Conservation (phyloP, 2,797 vertebrate species). For the Alauda arvensis region DNA sequence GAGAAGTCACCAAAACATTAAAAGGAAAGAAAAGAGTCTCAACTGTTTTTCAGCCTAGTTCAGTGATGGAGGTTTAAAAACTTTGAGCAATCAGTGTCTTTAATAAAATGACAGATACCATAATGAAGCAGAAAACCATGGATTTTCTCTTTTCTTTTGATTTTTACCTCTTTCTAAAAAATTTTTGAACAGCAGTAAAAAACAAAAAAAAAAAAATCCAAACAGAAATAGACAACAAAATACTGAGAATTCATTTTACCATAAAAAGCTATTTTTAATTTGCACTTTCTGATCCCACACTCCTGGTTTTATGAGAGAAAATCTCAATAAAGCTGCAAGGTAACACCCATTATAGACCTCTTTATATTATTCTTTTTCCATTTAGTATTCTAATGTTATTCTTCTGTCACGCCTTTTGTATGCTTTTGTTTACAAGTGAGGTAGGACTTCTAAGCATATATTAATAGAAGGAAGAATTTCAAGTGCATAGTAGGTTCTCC, state of each 20-base stretch:
- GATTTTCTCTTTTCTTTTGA: too few relatives aligned
- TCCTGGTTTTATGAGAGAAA: neutral
- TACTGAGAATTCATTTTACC: neutral
- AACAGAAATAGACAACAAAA: neutral
- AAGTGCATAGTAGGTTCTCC: neutral
- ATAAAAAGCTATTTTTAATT: neutral
- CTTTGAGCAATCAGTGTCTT: neutral
- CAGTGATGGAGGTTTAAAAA: neutral
- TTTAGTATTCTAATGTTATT: neutral
- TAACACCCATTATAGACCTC: neutral
- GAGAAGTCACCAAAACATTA: neutral
- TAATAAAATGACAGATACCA: neutral
- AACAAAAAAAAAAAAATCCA: rapidly evolving
- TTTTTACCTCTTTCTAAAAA: neutral
- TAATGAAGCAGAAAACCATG: neutral
- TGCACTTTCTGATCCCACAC: neutral
- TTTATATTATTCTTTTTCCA: neutral
- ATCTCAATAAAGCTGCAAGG: neutral
- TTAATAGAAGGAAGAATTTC: neutral
- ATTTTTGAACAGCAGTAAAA: neutral
- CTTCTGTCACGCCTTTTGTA: neutral
- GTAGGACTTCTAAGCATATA: neutral
- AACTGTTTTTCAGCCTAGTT: neutral
- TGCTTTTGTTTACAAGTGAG: neutral
- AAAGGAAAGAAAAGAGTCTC: neutral